A percentile compares a stretch with the other conserved stretches of the same genome.
Conservation (phyloP, 2,797 vertebrate species). For the Vultur gryphus region DNA sequence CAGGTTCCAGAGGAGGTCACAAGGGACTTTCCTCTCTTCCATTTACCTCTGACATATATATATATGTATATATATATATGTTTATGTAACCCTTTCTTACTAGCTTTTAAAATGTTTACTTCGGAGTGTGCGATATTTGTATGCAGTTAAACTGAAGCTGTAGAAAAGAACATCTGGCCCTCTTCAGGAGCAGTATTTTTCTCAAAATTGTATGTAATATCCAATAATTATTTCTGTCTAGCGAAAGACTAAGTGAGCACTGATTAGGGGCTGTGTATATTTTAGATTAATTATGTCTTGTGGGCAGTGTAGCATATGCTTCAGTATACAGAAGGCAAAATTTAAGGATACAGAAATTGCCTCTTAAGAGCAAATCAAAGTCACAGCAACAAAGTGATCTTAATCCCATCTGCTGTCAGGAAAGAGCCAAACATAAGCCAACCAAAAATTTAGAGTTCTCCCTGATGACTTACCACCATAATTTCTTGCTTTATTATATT, state of each 20-base stretch:
- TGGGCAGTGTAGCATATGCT: conserved; percentile 27
- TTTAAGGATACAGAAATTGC: conserved; percentile 17
- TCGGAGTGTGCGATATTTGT: not conserved
- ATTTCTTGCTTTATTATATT: not conserved
- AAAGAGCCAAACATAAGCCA: not conserved
- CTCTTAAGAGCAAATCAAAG: conserved; percentile 6
- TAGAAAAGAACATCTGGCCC: conserved; percentile 37
- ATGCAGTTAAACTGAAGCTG: not conserved
- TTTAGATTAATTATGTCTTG: conserved; percentile 41
- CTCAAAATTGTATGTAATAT: conserved; percentile 25
- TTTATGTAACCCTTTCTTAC: not conserved
- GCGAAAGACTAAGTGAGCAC: not conserved
- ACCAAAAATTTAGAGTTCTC: not conserved
- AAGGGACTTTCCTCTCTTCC: not conserved
- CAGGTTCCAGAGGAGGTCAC: not conserved
- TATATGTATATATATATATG: not conserved
- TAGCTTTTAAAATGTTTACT: not conserved
- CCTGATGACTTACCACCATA: not conserved
- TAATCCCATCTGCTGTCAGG: conserved; percentile 3
- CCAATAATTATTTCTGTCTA: conserved; percentile 20
- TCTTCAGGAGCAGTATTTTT: conserved; percentile 35
- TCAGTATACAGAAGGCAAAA: conserved; percentile 5
- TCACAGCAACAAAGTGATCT: not conserved
- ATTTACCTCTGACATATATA: not conserved
- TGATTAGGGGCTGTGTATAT: conserved; percentile 35